These are phyloP conservation scores for Ennomos quercinarius DNA, from an alignment of 2,888 invertebrate genomes.

Conservation along the genomic window DNA sequence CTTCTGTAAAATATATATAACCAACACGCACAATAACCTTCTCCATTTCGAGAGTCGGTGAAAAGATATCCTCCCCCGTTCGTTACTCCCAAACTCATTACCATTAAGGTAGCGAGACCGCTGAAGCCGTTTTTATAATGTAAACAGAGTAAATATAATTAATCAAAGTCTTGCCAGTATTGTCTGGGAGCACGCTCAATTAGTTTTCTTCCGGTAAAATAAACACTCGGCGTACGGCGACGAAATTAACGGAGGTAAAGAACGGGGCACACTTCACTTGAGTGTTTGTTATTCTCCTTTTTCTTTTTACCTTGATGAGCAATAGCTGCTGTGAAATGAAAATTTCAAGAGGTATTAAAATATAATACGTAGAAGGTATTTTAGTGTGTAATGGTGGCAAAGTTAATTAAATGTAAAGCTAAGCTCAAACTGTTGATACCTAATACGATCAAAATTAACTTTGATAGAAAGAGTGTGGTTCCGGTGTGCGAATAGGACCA, in stretches of 20 bases:
- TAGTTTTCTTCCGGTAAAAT: conserved; percentile 62
- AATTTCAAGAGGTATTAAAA: too few relatives aligned
- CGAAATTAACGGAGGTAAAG: conserved; percentile 30
- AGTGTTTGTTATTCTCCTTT: conserved; percentile 25
- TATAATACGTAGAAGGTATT: too few relatives aligned
- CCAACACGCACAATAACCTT: too few relatives aligned
- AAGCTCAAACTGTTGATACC: too few relatives aligned
- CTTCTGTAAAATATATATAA: too few relatives aligned
- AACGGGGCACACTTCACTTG: conserved; percentile 21
- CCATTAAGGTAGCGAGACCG: conserved; percentile 10
- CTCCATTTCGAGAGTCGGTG: too few relatives aligned
- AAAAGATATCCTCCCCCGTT: not conserved
- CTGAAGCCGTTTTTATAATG: conserved; percentile 43
- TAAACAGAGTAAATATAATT: conserved; percentile 54
- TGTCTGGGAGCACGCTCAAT: conserved; percentile 58
- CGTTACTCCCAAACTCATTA: conserved; percentile 1
- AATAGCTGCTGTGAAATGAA: not conserved
- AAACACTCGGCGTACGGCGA: conserved; percentile 48
- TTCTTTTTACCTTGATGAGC: conserved; percentile 16
- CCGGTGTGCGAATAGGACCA: too few relatives aligned
- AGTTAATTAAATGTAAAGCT: too few relatives aligned
- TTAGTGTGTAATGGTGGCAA: too few relatives aligned
- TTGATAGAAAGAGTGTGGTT: too few relatives aligned
- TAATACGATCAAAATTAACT: too few relatives aligned
- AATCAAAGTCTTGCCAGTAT: conserved; percentile 61